Conservation (phyloP, 1,140 invertebrate species). For the Mizuhopecten yessoensis region DNA sequence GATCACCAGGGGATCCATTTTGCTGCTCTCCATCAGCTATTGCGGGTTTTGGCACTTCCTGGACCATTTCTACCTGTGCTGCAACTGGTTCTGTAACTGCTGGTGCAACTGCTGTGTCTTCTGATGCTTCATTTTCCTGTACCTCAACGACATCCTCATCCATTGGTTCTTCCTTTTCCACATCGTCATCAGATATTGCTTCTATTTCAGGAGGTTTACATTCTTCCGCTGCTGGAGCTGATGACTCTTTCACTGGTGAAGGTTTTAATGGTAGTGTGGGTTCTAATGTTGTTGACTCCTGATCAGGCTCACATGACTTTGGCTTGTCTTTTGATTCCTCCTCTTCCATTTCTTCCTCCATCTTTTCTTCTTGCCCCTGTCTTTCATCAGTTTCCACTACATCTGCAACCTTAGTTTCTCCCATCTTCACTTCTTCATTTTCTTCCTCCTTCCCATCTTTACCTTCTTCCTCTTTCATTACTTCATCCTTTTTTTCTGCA, state of each 20-base stretch:
- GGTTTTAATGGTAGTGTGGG: constrained; percentile 59
- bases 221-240: constrained; percentile 40
- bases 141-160: constrained; percentile 46
- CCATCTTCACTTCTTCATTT: constrained; percentile 49
- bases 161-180: constrained; percentile 47
- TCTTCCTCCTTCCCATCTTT: constrained; percentile 53
- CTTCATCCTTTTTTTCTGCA: constrained; percentile 44
- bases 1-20: not conserved
- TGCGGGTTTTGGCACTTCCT: not conserved
- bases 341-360: constrained; percentile 36
- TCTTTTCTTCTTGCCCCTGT: constrained; percentile 37
- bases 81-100: not conserved
- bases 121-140: constrained; percentile 29
- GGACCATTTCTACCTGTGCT: not conserved
- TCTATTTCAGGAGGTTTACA: constrained; percentile 48
- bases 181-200: constrained; percentile 57
- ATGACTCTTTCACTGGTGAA: constrained; percentile 40
- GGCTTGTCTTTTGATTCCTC: not conserved
- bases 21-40: constrained; percentile 3
- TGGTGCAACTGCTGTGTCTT: constrained; percentile 42
- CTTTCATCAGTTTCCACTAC: constrained; percentile 48
- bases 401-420: constrained; percentile 45
- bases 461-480: constrained; percentile 44
- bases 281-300: constrained; percentile 25
- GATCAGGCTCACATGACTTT: not conserved